These are phyloP conservation scores for Pomatostomus ruficeps DNA, from an alignment of 2,113 vertebrate species.

Conservation along the genomic window DNA sequence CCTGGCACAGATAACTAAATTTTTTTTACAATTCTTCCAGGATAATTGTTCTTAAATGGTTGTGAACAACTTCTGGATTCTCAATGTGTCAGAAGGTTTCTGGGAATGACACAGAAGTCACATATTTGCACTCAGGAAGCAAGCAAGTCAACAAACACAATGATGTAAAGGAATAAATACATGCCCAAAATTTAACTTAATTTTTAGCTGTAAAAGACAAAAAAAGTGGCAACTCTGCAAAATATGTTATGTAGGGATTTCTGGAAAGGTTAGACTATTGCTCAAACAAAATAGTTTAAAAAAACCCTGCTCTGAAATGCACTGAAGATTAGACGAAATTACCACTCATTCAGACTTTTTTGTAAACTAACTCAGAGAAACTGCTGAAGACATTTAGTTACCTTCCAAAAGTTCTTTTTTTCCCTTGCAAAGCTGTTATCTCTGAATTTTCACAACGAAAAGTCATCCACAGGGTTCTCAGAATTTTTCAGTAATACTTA, in stretches of 20 bases:
- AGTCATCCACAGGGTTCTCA: neutral
- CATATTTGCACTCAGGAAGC: neutral
- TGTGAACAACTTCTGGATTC: neutral
- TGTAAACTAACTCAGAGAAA: neutral
- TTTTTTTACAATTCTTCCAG: neutral
- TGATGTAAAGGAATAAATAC: neutral
- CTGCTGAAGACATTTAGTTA: neutral
- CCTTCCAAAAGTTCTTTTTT: neutral
- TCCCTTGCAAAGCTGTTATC: neutral
- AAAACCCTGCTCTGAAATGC: neutral
- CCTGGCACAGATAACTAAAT: neutral
- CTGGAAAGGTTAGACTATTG: neutral
- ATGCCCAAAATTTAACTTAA: neutral
- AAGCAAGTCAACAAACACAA: neutral
- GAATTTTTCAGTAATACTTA: neutral
- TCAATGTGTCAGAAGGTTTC: neutral
- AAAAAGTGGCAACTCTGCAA: neutral
- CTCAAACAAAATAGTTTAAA: neutral
- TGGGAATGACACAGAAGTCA: neutral
- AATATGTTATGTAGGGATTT: rapidly evolving
- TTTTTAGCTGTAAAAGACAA: neutral
- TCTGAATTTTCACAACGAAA: neutral
- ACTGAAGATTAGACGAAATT: neutral
- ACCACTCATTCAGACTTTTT: neutral
- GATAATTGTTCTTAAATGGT: neutral